Conservation (phyloP, 2,113 vertebrate genomes). For the Perca schrenkii region DNA sequence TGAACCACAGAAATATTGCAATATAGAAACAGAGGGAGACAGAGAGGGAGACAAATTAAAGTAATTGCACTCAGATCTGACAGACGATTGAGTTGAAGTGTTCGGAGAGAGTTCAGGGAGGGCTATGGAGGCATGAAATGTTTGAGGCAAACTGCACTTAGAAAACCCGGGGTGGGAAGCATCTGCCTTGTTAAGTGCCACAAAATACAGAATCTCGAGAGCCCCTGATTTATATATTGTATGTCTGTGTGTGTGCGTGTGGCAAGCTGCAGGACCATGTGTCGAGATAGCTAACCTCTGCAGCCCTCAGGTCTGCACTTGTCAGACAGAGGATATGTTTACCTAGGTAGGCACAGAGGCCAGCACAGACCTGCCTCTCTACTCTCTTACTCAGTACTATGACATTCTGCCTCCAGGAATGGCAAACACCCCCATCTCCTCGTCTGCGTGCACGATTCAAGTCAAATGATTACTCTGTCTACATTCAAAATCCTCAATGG, state of each 20-base stretch:
- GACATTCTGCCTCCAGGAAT: conserved; percentile 78
- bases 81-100: conserved; percentile 65
- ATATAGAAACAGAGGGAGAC: conserved; percentile 60
- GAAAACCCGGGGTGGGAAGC: conserved; percentile 30
- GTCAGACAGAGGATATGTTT: conserved; percentile 80
- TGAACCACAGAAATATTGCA: conserved; percentile 77
- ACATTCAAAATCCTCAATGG: conserved; percentile 70
- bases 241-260: conserved; percentile 2
- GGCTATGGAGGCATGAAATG: conserved; percentile 39
- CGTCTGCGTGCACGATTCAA: conserved; percentile 45
- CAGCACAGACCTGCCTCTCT: conserved; percentile 76
- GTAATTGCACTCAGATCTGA: conserved; percentile 71
- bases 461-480: conserved; percentile 67
- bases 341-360: conserved; percentile 69
- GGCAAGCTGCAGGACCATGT: conserved; percentile 33
- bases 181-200: conserved; percentile 42
- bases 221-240: conserved; percentile 12
- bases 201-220: conserved; percentile 38
- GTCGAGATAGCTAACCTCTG: conserved; percentile 53
- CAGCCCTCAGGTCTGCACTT: conserved; percentile 78
- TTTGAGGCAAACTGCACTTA: conserved; percentile 4
- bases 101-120: conserved; percentile 42
- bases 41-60: conserved; percentile 66
- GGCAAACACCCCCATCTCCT: conserved; percentile 70
- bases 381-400: conserved; percentile 79